Evolutionary conservation across 2,113 vertebrate genomes (phyloP).

Genomic region (Martes martes): DNA sequence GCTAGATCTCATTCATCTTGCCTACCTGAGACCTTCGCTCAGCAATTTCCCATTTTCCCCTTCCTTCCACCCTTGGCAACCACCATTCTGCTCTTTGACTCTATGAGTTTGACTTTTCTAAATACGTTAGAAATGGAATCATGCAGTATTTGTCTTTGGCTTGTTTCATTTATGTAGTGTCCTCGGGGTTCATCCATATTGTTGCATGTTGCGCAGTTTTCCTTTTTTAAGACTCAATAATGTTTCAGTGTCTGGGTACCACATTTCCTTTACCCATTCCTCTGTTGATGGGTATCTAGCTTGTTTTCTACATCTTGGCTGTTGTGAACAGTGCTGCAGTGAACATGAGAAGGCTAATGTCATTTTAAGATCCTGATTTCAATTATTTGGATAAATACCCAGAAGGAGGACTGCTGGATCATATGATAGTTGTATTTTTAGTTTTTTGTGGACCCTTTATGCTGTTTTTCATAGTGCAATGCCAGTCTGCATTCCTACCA

Average conservation of each 20-base stretch:
- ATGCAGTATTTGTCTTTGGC: not conserved
- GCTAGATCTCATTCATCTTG: not conserved
- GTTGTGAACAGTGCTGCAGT: fast-evolving
- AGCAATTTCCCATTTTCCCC: not conserved
- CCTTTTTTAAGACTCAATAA: not conserved
- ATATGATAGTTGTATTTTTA: not conserved
- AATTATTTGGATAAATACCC: not conserved
- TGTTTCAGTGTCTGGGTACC: not conserved
- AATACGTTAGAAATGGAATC: not conserved
- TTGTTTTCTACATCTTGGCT: not conserved
- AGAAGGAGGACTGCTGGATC: not conserved
- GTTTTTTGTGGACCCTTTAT: not conserved
- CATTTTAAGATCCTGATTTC: not conserved
- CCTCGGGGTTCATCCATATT: not conserved
- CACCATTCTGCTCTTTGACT: not conserved
- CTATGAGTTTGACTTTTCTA: not conserved
- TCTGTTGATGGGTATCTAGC: not conserved
- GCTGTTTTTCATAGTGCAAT: not conserved
- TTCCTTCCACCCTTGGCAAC: not conserved
- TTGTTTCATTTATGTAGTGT: not conserved
- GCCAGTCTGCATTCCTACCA: not conserved
- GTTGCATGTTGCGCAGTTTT: not conserved
- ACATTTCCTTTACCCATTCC: not conserved
- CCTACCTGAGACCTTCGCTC: not conserved
- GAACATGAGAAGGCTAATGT: not conserved